Evolutionary conservation across 2,888 invertebrate species (phyloP).

Genomic region (Caenorhabditis angaria): DNA sequence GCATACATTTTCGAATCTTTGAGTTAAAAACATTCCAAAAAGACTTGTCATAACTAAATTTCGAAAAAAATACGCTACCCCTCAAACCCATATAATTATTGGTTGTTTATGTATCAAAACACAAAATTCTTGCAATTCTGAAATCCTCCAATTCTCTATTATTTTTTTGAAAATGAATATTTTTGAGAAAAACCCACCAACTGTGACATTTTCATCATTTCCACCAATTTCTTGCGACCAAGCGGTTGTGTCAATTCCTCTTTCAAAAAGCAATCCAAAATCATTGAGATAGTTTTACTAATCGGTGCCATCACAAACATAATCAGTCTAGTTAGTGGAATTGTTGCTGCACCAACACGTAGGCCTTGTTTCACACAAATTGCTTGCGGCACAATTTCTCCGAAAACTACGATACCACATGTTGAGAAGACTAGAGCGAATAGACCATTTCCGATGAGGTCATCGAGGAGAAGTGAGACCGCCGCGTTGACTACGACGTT

Average conservation of each 20-base stretch:
- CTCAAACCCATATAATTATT: not conserved
- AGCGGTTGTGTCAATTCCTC: conserved; percentile 94
- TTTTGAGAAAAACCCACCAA: conserved; percentile 13
- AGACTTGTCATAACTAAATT: too few species aligned
- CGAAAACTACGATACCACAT: conserved; percentile 85
- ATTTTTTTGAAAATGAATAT: too few species aligned
- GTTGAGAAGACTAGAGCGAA: conserved; percentile 69
- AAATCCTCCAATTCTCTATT: too few species aligned
- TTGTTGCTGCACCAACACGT: conserved; percentile 77
- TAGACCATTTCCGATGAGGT: conserved; percentile 77
- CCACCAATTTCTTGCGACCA: conserved; percentile 92
- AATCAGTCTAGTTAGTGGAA: conserved; percentile 88
- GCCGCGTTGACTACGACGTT: conserved; percentile 75
- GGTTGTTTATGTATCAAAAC: not conserved
- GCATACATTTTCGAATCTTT: too few species aligned
- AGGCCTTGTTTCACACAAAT: conserved; percentile 70
- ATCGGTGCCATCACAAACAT: conserved; percentile 89
- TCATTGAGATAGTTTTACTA: conserved; percentile 77
- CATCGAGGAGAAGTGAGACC: conserved; percentile 93
- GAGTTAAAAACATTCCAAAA: too few species aligned
- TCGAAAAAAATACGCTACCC: too few species aligned
- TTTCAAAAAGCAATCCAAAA: conserved; percentile 76
- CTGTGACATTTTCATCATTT: conserved; percentile 79
- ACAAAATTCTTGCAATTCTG: too few species aligned
- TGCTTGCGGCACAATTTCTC: conserved; percentile 79